Evolutionary conservation across 2,888 invertebrate genomes (phyloP), one percentile per base, ranked within the genome.

Genomic region (Dynastes maya): DNA sequence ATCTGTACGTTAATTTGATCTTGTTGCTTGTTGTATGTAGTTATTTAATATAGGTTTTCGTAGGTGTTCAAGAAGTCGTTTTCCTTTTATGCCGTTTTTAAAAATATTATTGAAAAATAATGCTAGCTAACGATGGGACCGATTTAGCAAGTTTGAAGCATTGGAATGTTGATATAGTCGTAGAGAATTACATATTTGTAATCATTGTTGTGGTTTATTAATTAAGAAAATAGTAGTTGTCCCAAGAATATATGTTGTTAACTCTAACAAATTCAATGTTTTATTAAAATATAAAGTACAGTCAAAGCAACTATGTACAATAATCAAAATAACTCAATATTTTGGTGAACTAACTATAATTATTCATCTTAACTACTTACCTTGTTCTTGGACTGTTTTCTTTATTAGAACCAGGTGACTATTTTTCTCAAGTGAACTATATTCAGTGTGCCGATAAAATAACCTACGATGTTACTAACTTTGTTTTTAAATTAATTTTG

Each of bases 31-130:
- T 3, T 1, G 2, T 55, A 13, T 55, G 11, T 2, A 63, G 11
- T 6, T 16, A 6, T 4, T 1, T 27, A 6, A 29, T 29, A 63
- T 29, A 2, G 6, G 4, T 9, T 63, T 27, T 63, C 2, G 6
- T 63, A 76, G 76, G 76, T 76, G n/a, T 65, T 76, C 22, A 65
- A 32, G 29, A 67, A 65, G 40, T 49, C 65, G 51, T 76, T 76
- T 67, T 76, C 76, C 22, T 76, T 76, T 51, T 76, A 49, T 67
- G 64, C 65, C 32, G n/a, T 76, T 49, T 53, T 76, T 9, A 65
- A 55, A 22, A 76, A 65, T 53, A 6, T 76, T 51, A 22, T 76
- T 11, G 64, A 76, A 8, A 76, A 76, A 22, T 76, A 6, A 55
- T 9, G n/a, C 13, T 4, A n/a, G 2, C n/a, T 6, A 4, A n/a